Base-by-base conservation (phyloP, 2,797 vertebrate genomes). In the Falco columbarius region DNA sequence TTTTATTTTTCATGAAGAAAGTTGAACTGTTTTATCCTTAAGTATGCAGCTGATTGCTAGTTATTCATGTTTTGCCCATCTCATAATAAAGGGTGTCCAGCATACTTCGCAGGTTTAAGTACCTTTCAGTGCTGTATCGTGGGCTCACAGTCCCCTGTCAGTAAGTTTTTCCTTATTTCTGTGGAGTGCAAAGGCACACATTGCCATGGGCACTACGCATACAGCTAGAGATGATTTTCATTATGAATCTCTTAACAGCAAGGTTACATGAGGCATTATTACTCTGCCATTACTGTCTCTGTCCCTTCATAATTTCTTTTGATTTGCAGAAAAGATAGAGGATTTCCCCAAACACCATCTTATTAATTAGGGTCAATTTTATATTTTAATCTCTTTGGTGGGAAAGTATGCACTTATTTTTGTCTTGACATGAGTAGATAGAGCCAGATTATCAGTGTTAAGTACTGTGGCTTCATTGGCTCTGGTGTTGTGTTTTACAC, bases 191-290 rank as follows among this genome's bases (percentile, higher is more conserved):
- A 75, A 84, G 88, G 34, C 76, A 86, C 36, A 44, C 32, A 51
- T 81, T 90, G 90, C 93, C 76, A 68, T 6, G 1, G 87, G 82
- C 81, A 52, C 30, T 84, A 12, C 36, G 44, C 83, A 87, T 30
- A 82, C 63, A 93, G 42, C 66, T 59, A 88, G 79, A 71, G 40
- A 91, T 89, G 66, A 75, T 95, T 92, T 86, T 96, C 81, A 71
- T 94, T 89, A 68, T 52, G 58, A 72, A 66, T 95, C 66, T 70
- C 66, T 52, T 79, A 94, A 56, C 32, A 81, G 55, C 54, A 40
- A 88, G 42, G 62, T 63, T 90, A 89, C 55, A 26, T 13, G 66
- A 90, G 56, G 23, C 42, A 8, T 76, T 92, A 77, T 66, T 95
- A 59, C 76, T 91, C 42, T 21, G 12, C 51, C 74, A 27, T 86